A percentile compares a stretch with the other conserved stretches of the same genome.
These are phyloP conservation scores for Trilocha varians DNA, from an alignment of 2,888 invertebrate species.

Conservation along the genomic window DNA sequence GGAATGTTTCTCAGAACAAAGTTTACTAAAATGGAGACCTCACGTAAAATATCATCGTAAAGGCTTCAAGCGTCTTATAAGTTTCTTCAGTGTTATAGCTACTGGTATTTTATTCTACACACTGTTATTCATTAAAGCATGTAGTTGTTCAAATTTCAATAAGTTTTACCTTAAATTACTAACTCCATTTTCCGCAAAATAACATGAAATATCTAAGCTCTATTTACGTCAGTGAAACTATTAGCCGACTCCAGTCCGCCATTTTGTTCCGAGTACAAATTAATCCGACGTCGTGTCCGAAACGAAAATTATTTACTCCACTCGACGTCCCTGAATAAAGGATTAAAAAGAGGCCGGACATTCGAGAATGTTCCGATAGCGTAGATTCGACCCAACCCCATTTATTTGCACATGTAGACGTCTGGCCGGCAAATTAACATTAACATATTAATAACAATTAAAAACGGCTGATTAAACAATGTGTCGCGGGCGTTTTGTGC, in stretches of 20 bases:
- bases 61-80: no score
- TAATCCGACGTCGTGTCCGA: conserved; percentile 55
- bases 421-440: conserved; percentile 28
- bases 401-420: conserved; percentile 44
- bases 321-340: conserved; percentile 52
- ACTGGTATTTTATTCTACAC: no score
- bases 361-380: not conserved
- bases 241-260: conserved; percentile 35
- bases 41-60: no score
- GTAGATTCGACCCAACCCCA: conserved; percentile 23
- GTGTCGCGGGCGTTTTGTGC: no score
- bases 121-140: no score
- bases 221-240: conserved; percentile 12
- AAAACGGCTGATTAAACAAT: conserved; percentile 36
- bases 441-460: conserved; percentile 40
- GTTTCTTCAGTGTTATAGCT: no score
- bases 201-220: not conserved
- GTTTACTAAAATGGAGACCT: no score
- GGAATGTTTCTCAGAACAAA: no score
- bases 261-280: conserved; percentile 51
- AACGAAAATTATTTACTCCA: conserved; percentile 54
- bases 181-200: no score
- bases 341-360: conserved; percentile 30
- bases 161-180: no score
- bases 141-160: no score